Base-by-base conservation (phyloP, 2,888 invertebrate species). In the Noctua pronuba region DNA sequence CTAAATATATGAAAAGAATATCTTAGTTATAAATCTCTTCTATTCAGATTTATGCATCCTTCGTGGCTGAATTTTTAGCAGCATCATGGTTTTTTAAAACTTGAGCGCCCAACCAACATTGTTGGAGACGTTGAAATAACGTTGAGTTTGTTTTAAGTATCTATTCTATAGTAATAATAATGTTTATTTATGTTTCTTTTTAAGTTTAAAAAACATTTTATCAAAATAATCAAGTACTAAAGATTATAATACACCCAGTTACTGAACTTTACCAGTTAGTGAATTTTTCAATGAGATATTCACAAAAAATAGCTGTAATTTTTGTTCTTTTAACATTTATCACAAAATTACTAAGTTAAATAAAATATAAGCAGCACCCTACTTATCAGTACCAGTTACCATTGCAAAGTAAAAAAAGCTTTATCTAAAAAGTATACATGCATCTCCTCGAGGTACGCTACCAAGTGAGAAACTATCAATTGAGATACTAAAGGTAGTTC, bases 21-120 rank as follows among this genome's bases (percentile, higher is more conserved):
- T 71, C 65, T 28, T 65, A 24, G 62, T 49, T 38, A 73, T 79
- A 73, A 82, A 79, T 80, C 70, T 71, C 58, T 52, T 74, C n/a
- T 58, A 84, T 67, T 74, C 55, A 84, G 84, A 82, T 82, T 82
- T 80, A 82, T 82, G 66, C 49, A 74, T 74, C 80, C 74, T 82
- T 70, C 66, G 84, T 67, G 74, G 85, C 58, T 58, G 73, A 41
- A 80, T 62, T 84, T 84, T 79, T 68, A 71, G 65, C 69, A 44
- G 28, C 35, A 35, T 77, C 79, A 55, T 83, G 66, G 16, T 83
- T 78, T 78, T 80, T 83, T 71, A 18, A 62, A 81, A 71, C n/a
- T 44, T 69, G 24, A 49, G 64, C 35, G 35, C 13, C 18, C 46
- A 58, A 13, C 58, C 58, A 18, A 75, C 24, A 38, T 46, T 75